These are phyloP conservation scores for Sericinus montela DNA, from an alignment of 2,888 invertebrate genomes.

Conservation along the genomic window DNA sequence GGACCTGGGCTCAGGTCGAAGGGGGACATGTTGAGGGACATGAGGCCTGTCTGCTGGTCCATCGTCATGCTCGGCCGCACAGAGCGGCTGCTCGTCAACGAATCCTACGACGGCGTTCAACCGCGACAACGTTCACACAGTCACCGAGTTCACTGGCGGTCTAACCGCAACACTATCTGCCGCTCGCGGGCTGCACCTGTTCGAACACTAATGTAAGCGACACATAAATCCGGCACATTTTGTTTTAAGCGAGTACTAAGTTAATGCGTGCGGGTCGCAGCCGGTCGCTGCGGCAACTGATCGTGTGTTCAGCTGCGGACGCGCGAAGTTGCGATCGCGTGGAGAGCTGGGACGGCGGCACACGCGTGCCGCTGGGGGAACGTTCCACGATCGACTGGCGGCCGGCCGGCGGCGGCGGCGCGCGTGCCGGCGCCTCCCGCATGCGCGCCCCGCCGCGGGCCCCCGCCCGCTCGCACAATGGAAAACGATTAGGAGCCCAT, in stretches of 20 bases:
- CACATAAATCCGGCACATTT: conserved; percentile 75
- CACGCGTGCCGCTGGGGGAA: conserved; percentile 59
- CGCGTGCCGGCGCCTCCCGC: conserved; percentile 77
- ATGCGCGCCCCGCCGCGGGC: conserved; percentile 73
- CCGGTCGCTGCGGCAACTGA: conserved; percentile 38
- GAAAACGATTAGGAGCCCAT: conserved; percentile 87
- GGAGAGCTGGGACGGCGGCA: conserved; percentile 31
- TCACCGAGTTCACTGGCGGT: conserved; percentile 77
- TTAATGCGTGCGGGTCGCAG: conserved; percentile 34
- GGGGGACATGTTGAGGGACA: conserved; percentile 93
- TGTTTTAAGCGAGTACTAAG: conserved; percentile 46
- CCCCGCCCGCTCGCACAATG: conserved; percentile 82
- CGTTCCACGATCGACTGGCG: conserved; percentile 74
- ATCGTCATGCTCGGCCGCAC: conserved; percentile 81
- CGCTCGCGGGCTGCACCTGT: conserved; percentile 75
- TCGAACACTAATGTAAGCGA: conserved; percentile 66
- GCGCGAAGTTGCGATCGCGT: conserved; percentile 8
- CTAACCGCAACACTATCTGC: conserved; percentile 76
- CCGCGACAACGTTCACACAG: conserved; percentile 77
- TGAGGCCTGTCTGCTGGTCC: conserved; percentile 92
- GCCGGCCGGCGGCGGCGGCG: conserved; percentile 70
- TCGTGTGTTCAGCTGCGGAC: conserved; percentile 39
- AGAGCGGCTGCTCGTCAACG: conserved; percentile 58
- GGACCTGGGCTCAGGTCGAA: conserved; percentile 86
- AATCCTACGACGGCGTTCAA: conserved; percentile 71